Conservation (phyloP, 2,888 invertebrate genomes). For the Limnephilus rhombicus region DNA sequence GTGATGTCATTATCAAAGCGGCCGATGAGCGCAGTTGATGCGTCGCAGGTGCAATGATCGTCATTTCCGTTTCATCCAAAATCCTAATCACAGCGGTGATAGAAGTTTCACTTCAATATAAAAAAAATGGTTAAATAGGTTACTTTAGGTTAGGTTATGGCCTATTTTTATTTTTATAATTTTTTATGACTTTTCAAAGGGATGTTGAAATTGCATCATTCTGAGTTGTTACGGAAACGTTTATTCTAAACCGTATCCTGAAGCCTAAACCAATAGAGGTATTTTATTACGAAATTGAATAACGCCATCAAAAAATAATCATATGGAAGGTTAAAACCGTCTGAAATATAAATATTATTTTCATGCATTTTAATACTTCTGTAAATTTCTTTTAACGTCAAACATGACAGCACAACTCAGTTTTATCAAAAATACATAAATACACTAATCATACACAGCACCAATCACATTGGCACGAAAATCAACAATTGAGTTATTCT, state of each 20-base stretch:
- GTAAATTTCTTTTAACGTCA: not conserved
- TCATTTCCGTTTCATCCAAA: no score
- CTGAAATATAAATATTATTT: not conserved
- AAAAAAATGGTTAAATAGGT: no score
- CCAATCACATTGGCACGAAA: not conserved
- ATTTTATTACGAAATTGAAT: not conserved
- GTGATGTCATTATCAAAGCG: no score
- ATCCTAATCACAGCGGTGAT: no score
- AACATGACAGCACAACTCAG: not conserved
- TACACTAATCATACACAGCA: not conserved
- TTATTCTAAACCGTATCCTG: not conserved
- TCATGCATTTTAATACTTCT: not conserved
- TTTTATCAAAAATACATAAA: not conserved
- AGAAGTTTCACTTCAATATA: no score
- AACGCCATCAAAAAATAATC: not conserved
- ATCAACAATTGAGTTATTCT: not conserved
- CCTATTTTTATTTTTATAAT: no score
- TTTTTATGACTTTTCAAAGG: no score
- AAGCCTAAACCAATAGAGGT: not conserved
- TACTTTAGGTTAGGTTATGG: no score
- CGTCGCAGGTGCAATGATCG: no score
- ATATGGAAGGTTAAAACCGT: not conserved
- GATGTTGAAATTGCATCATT: no score
- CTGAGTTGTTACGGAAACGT: no score
- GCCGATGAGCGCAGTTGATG: no score